A percentile compares a stretch with the other conserved stretches of the same genome.
Evolutionary conservation across 2,113 vertebrate species (phyloP).

Genomic region (Microcebus jonahi): DNA sequence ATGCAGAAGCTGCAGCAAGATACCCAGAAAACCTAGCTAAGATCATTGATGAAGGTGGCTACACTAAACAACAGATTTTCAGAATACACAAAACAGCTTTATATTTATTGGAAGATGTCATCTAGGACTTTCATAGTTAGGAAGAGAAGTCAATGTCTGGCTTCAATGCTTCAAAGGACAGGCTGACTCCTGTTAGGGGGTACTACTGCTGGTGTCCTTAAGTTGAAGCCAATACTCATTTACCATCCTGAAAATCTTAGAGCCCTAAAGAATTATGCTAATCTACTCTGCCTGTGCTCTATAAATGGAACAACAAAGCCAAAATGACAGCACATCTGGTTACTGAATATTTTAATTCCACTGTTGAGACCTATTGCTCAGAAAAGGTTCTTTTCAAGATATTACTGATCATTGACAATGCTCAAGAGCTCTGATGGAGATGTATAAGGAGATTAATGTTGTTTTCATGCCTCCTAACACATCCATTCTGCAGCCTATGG

Average conservation of each 20-base stretch:
- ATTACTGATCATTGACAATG: not conserved
- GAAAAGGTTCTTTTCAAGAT: not conserved
- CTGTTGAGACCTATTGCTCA: not conserved
- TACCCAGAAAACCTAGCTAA: not conserved
- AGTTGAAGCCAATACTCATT: not conserved
- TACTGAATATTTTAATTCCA: not conserved
- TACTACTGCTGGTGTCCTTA: not conserved
- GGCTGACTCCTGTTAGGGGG: not conserved
- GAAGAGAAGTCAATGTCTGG: not conserved
- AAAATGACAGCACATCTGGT: not conserved
- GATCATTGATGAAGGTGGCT: not conserved
- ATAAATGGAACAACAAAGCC: not conserved
- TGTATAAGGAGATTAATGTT: not conserved
- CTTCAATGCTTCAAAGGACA: not conserved
- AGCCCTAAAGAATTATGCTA: not conserved
- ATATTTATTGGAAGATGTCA: not conserved
- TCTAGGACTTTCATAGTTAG: not conserved
- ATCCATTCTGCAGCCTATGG: not conserved
- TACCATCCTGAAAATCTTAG: not conserved
- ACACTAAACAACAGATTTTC: not conserved
- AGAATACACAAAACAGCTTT: not conserved
- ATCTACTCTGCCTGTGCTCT: not conserved
- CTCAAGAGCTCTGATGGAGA: not conserved
- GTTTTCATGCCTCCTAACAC: not conserved
- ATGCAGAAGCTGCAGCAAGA: not conserved